Base-by-base conservation (phyloP, 2,888 invertebrate species). In the Rhingia rostrata region DNA sequence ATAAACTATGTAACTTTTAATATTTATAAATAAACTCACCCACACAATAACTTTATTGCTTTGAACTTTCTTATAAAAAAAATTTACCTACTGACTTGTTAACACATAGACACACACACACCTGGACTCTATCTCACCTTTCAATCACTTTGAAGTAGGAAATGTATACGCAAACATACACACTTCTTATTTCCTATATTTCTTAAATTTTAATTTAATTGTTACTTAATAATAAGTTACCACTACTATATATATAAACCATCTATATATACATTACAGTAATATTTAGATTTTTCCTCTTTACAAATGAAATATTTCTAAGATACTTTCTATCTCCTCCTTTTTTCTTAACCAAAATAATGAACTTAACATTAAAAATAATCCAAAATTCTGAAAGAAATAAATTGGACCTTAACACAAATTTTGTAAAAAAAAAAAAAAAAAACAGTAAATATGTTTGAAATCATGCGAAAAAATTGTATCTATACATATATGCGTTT, bases 281-380 rank as follows among this genome's bases (percentile, higher is more conserved):
- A 67, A 79, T 66, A 82, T 79, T 83, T 83, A 83, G 83, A 83
- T 83, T 63, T 83, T 83, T 83, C 83, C 83, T 83, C 83, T 79
- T 63, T 47, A 60, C 10, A 37, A 72, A 53, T 35, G 7, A 43
- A 47, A 73, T 63, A 67, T 78, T 83, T 79, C 73, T 79, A 39
- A 78, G 73, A 83, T 83, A 83, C 83, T 83, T 83, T 83, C 83
- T 83, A 64, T 78, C 72, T 73, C 67, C 63, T 79, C 49, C 63
- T 43, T 70, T 58, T 49, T 45, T 41, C 12, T 39, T 41, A 39
- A 9, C 39, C 32, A 35, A 75, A 49, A 67, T 56, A 45, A 58
- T 51, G 14, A 35, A 69, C 30, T 33, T 51, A 53, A 54, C 6
- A 72, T 9, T 51, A 60, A 60, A 43, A 30, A 54, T 54, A 14